phyloP scores from a whole-genome alignment of 2,888 invertebrate genomes.

The Aleiodes leptofemur region DNA sequence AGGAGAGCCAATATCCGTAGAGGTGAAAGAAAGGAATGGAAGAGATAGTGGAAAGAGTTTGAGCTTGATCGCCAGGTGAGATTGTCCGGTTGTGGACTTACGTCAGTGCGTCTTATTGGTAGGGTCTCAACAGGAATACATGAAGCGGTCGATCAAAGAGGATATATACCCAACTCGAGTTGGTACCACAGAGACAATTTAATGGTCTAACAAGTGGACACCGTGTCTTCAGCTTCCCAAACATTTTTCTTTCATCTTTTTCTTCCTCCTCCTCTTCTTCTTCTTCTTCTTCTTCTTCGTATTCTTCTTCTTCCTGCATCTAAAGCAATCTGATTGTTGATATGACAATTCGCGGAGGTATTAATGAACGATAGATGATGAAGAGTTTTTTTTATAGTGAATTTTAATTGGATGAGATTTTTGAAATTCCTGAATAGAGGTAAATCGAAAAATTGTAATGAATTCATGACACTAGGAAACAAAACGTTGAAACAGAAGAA shows the following conservation, averaged over 20 bases:
- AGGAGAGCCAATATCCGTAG: conserved; percentile 39
- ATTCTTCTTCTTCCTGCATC: conserved; percentile 24
- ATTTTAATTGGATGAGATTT: not conserved
- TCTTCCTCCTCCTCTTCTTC: not conserved
- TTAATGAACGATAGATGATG: conserved; percentile 21
- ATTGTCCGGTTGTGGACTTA: conserved; percentile 67
- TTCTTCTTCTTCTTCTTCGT: conserved; percentile 19
- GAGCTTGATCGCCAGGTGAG: conserved; percentile 66
- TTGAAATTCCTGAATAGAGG: too few species aligned
- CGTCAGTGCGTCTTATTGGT: conserved; percentile 72
- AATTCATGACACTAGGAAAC: conserved; percentile 10
- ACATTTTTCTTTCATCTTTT: conserved; percentile 25
- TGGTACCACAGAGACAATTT: conserved; percentile 22
- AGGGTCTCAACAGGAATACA: conserved; percentile 63
- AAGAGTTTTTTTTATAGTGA: conserved; percentile 39
- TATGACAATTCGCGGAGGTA: conserved; percentile 17
- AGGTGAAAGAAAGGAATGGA: conserved; percentile 34
- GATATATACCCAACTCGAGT: conserved; percentile 4
- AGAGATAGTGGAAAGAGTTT: conserved; percentile 37
- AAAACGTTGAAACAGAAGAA: conserved; percentile 46
- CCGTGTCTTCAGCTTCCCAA: conserved; percentile 32
- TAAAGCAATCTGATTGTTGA: conserved; percentile 24
- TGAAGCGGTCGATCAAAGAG: conserved; percentile 70
- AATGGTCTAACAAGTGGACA: conserved; percentile 36
- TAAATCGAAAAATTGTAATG: not conserved